A percentile compares a stretch with the other conserved stretches of the same genome.
phyloP scores from a whole-genome alignment of 2,888 invertebrate species.

The Luffia ferchaultella region DNA sequence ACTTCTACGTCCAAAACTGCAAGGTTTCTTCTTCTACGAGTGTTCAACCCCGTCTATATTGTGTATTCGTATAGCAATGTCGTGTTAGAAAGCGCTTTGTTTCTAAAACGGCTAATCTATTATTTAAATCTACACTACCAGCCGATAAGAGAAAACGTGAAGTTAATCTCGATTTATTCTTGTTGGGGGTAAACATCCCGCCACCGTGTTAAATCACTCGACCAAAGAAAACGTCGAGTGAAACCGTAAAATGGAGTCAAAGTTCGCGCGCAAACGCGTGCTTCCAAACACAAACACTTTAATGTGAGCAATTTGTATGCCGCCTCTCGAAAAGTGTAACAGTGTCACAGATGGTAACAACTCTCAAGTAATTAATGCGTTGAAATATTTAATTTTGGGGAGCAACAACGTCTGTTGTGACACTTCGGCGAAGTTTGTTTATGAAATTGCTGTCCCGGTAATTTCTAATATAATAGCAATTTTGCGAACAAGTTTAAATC shows the following conservation, averaged over 20 bases:
- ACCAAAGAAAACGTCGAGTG: background rate
- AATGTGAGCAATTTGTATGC: background rate
- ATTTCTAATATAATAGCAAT: constrained; percentile 4
- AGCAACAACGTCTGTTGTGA: constrained; percentile 19
- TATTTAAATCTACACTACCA: too few species aligned
- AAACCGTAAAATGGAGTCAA: background rate
- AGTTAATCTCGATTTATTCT: too few species aligned
- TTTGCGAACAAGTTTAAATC: background rate
- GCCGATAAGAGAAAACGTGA: too few species aligned
- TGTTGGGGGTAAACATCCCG: too few species aligned
- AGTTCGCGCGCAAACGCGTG: background rate
- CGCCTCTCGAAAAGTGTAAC: constrained; percentile 1
- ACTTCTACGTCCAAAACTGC: too few species aligned
- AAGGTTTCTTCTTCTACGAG: too few species aligned
- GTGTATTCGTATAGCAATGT: too few species aligned
- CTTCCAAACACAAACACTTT: background rate
- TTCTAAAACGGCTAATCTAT: too few species aligned
- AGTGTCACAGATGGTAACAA: constrained; percentile 7
- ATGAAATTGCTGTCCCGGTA: constrained; percentile 7
- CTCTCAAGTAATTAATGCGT: constrained; percentile 20
- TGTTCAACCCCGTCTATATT: too few species aligned
- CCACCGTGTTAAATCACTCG: too few species aligned
- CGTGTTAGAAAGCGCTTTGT: too few species aligned
- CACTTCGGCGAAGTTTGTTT: constrained; percentile 21
- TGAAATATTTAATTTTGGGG: constrained; percentile 24